Base-by-base conservation (phyloP, 1,140 invertebrate species). In the Coenobita brevimanus region DNA sequence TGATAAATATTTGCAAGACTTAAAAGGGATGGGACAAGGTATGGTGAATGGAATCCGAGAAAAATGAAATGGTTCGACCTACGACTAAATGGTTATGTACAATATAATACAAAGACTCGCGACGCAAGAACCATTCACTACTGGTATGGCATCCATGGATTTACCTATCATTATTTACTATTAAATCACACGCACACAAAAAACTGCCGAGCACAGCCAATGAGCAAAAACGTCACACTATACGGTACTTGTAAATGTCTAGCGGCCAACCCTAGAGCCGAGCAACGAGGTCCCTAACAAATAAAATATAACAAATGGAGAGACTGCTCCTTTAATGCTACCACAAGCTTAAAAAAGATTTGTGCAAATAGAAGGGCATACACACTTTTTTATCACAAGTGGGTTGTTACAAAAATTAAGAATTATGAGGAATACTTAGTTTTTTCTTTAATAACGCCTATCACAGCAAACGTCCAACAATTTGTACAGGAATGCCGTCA, bases 391-490 rank as follows among this genome's bases (percentile, higher is more conserved):
- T 79, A 79, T 79, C 75, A 79, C 75, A 79, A 79, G 46, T 50
- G 46, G 46, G 46, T 46, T 50, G 38, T 79, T 71, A 27, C 30
- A 46, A 38, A 79, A 79, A 79, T 79, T 54, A 79, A 46, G 75
- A 79, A 46, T 71, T 71, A 71, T 17, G 46, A 50, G 46, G 46
- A 50, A 50, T 50, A 50, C 46, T 50, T 50, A 50, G 46, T 50
- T 50, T 8, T 50, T 50, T 50, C n/a, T 50, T 17, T 50, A 46
- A 62, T 64, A 54, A 81, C 81, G 50, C 64, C 67, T 83, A 83
- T 83, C 81, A 83, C 81, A 83, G 81, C 81, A 83, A 83, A 83
- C 41, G 69, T 71, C 62, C 64, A 83, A 83, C 64, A 83, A 83
- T 83, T 83, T 83, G 81, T 83, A 83, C 81, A 83, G 69, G 69